Conservation (phyloP, 1,140 invertebrate genomes). For the Drosophila albomicans region DNA sequence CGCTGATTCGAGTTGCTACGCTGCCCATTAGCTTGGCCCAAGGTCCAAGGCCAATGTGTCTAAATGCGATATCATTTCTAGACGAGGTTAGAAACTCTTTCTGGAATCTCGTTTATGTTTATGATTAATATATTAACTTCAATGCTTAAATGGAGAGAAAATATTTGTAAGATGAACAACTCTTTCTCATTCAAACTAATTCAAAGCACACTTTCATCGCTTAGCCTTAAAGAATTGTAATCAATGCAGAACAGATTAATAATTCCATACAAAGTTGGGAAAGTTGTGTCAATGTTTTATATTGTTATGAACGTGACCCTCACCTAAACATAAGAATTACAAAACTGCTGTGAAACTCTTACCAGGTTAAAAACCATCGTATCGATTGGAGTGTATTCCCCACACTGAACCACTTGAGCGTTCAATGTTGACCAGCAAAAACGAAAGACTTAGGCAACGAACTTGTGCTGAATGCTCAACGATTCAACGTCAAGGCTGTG, state of each 20-base stretch:
- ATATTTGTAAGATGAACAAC: background rate
- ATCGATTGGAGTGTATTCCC: slow-evolving; percentile 5
- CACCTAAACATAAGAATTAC: background rate
- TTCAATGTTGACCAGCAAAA: slow-evolving; percentile 22
- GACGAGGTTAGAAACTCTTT: background rate
- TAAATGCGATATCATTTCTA: slow-evolving; percentile 1
- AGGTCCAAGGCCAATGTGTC: background rate
- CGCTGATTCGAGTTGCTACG: slow-evolving; percentile 22
- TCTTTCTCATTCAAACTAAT: background rate
- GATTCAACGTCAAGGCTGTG: slow-evolving; percentile 76
- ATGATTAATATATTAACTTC: background rate
- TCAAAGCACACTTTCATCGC: background rate
- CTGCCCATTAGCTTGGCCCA: slow-evolving; percentile 10
- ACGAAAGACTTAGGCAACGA: slow-evolving; percentile 40
- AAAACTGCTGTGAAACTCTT: background rate
- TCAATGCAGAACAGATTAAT: background rate
- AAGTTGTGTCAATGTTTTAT: background rate
- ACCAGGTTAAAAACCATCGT: background rate
- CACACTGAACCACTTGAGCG: slow-evolving; percentile 20
- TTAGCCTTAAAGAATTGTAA: background rate
- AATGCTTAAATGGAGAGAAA: background rate
- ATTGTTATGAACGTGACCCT: slow-evolving; percentile 1
- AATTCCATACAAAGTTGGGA: background rate
- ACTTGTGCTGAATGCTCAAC: slow-evolving; percentile 57
- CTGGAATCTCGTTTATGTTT: background rate